phyloP scores from a whole-genome alignment of 1,140 invertebrate genomes.

The Drosophila rufa region DNA sequence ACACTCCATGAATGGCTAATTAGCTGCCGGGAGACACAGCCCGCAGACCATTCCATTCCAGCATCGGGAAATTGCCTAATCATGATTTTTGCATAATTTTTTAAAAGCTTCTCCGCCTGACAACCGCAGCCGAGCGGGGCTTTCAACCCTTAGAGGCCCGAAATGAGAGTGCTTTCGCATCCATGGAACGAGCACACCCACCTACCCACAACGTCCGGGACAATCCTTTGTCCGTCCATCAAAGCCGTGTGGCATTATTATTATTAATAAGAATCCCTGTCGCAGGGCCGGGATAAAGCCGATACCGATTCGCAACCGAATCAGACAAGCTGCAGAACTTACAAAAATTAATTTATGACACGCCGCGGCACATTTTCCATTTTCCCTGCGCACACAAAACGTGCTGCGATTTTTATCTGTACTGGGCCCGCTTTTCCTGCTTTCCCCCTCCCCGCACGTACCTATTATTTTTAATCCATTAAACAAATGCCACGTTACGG shows the following conservation, averaged over 20 bases:
- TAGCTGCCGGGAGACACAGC: slow-evolving; percentile 47
- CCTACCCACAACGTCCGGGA: slow-evolving; percentile 16
- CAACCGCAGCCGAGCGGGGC: slow-evolving; percentile 43
- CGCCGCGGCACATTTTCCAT: slow-evolving; percentile 69
- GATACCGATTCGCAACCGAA: slow-evolving; percentile 46
- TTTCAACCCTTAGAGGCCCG: slow-evolving; percentile 52
- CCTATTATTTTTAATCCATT: slow-evolving; percentile 83
- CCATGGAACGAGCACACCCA: slow-evolving; percentile 4
- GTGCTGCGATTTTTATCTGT: slow-evolving; percentile 74
- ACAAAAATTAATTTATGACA: slow-evolving; percentile 80
- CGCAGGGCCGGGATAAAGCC: slow-evolving; percentile 18
- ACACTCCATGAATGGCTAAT: slow-evolving; percentile 67
- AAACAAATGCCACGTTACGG: slow-evolving; percentile 77
- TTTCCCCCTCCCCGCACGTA: slow-evolving; percentile 24
- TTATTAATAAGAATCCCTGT: slow-evolving; percentile 55
- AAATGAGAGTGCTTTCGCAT: slow-evolving; percentile 57
- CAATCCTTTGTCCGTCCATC: slow-evolving; percentile 61
- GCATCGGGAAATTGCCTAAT: slow-evolving; percentile 67
- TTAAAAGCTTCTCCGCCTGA: slow-evolving; percentile 56
- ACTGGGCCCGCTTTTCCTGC: slow-evolving; percentile 13
- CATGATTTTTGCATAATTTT: slow-evolving; percentile 82
- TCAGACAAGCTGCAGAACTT: slow-evolving; percentile 64
- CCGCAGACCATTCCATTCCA: slow-evolving; percentile 28
- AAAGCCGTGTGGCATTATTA: slow-evolving; percentile 58
- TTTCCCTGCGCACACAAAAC: slow-evolving; percentile 58